Percentiles rank a stretch among this genome's conserved stretches.
phyloP scores from a whole-genome alignment of 2,888 invertebrate species.

The Polydrusus cervinus region DNA sequence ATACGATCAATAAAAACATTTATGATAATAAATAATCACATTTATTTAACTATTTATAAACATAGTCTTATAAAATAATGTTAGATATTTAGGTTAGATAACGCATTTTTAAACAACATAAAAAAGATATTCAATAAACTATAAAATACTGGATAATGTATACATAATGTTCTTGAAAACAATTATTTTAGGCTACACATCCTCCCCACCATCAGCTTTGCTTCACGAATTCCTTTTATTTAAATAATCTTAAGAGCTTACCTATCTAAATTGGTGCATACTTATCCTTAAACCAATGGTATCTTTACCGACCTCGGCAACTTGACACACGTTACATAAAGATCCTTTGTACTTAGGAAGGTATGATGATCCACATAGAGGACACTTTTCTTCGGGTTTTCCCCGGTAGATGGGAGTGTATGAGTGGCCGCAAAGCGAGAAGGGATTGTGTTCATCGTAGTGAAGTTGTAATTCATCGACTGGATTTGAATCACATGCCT shows the following conservation, averaged over 20 bases:
- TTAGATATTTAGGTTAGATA: neutral
- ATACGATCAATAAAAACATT: neutral
- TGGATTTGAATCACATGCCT: slow-evolving; percentile 89
- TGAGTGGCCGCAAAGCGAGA: slow-evolving; percentile 92
- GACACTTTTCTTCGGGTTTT: slow-evolving; percentile 93
- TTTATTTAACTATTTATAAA: slow-evolving; percentile 14
- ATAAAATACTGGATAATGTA: slow-evolving; percentile 12
- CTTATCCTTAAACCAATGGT: slow-evolving; percentile 91
- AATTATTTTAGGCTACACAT: neutral
- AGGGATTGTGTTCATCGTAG: slow-evolving; percentile 99
- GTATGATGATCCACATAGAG: slow-evolving; percentile 92
- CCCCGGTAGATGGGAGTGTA: slow-evolving; percentile 97
- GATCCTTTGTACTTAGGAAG: slow-evolving; percentile 89
- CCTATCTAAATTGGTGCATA: slow-evolving; percentile 77
- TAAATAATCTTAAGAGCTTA: neutral
- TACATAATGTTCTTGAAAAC: slow-evolving; percentile 1
- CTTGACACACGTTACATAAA: slow-evolving; percentile 89
- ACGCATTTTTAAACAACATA: neutral
- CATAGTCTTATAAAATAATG: slow-evolving; percentile 15
- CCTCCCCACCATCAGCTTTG: neutral
- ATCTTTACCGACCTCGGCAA: slow-evolving; percentile 94
- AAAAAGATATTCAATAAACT: slow-evolving; percentile 12
- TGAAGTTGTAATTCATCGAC: slow-evolving; percentile 90
- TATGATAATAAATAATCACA: slow-evolving; percentile 3
- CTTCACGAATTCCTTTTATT: too few relatives aligned